Conservation (phyloP, 2,113 vertebrate genomes). For the Thalassoma bifasciatum region DNA sequence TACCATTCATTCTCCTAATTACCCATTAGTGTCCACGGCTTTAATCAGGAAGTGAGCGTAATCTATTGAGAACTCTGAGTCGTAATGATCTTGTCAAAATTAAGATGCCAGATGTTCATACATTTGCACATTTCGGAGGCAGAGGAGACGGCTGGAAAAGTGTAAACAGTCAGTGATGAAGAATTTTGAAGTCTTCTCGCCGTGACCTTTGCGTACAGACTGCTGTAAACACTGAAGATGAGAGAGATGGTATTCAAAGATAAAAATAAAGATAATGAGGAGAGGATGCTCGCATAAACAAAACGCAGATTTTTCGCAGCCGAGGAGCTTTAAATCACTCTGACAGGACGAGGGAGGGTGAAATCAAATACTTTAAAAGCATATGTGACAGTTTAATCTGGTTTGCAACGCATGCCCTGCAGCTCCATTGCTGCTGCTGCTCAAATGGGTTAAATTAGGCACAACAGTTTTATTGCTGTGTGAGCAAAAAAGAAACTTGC, state of each 20-base stretch:
- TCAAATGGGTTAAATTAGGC: conserved; percentile 64
- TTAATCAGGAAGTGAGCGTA: conserved; percentile 64
- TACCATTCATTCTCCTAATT: conserved; percentile 56
- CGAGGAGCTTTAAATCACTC: conserved; percentile 49
- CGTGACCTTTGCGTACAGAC: neutral
- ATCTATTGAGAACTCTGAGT: conserved; percentile 59
- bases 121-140: conserved; percentile 11
- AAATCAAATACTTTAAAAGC: conserved; percentile 57
- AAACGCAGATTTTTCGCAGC: conserved; percentile 23
- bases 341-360: conserved; percentile 3
- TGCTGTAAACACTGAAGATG: neutral
- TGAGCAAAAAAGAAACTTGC: conserved; percentile 27
- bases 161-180: conserved; percentile 1
- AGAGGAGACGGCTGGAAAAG: neutral
- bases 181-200: neutral
- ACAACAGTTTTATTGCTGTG: conserved; percentile 52
- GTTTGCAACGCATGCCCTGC: conserved; percentile 63
- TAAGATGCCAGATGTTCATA: conserved; percentile 48
- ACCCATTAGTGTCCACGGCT: conserved; percentile 58
- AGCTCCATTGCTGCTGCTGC: conserved; percentile 37
- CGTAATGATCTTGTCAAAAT: conserved; percentile 61
- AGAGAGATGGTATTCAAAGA: neutral
- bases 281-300: conserved; percentile 17
- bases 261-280: conserved; percentile 12
- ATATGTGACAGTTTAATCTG: conserved; percentile 66